These are phyloP conservation scores for Tetraodon nigroviridis DNA, from an alignment of 2,113 vertebrate species.

Conservation along the genomic window DNA sequence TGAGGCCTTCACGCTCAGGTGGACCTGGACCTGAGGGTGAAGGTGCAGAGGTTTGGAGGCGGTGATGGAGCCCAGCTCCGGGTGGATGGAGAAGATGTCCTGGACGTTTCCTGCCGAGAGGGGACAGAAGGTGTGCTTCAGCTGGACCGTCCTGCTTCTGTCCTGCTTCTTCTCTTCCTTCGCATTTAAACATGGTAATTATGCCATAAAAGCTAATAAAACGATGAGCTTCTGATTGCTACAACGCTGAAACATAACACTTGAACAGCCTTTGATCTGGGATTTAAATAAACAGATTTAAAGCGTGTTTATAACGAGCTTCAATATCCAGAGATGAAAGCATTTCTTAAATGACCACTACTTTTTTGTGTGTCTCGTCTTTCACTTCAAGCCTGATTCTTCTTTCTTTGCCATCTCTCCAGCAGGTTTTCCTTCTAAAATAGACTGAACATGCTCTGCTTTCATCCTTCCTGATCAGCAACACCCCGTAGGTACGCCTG, in stretches of 20 bases:
- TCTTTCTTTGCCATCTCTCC: not conserved
- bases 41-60: constrained; percentile 75
- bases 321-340: too few species aligned
- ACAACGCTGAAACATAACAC: too few species aligned
- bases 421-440: constrained; percentile 1
- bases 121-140: not conserved
- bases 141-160: not conserved
- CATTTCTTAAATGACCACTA: too few species aligned
- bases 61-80: constrained; percentile 79
- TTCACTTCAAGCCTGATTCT: too few species aligned
- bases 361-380: too few species aligned
- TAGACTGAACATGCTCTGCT: not conserved
- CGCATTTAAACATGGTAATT: not conserved
- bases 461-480: constrained; percentile 14
- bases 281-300: too few species aligned
- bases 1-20: constrained; percentile 84
- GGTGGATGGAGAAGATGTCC: constrained; percentile 80
- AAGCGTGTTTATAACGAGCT: too few species aligned
- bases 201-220: too few species aligned
- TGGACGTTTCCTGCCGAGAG: constrained; percentile 82
- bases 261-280: too few species aligned
- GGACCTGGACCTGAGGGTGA: constrained; percentile 74
- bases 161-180: not conserved
- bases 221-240: too few species aligned
- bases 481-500: not conserved